phyloP scores from a whole-genome alignment of 2,113 vertebrate genomes.

The Puffinus mauretanicus region DNA sequence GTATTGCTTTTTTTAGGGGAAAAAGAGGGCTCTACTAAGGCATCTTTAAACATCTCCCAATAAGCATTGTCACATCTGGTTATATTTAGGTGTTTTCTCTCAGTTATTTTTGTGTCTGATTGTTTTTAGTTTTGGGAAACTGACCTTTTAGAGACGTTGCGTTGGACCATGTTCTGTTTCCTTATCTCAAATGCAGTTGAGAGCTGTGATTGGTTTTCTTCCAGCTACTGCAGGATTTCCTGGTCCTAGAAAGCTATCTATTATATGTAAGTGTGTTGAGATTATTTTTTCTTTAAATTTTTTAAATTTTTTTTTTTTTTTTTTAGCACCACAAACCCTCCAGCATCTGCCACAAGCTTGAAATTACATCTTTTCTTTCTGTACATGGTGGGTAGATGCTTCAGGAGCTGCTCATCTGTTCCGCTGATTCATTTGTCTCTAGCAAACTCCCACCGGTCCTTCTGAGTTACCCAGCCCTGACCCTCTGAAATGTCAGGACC shows the following conservation, averaged over 20 bases:
- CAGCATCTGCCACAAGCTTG: slow-evolving; percentile 36
- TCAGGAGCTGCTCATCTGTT: slow-evolving; percentile 20
- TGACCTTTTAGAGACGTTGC: neutral
- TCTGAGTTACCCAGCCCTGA: neutral
- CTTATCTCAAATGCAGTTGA: neutral
- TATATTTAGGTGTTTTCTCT: slow-evolving; percentile 10
- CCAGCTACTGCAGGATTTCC: slow-evolving; percentile 37
- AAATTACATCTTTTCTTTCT: neutral
- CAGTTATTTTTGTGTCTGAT: neutral
- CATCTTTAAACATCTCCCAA: neutral
- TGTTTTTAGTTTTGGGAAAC: neutral
- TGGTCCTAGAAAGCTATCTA: slow-evolving; percentile 17
- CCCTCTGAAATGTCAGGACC: neutral
- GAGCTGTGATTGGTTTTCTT: neutral
- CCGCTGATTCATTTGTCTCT: neutral
- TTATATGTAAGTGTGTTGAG: neutral
- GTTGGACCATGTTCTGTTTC: neutral
- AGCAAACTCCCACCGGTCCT: neutral
- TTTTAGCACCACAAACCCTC: slow-evolving; percentile 18
- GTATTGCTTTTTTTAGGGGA: neutral
- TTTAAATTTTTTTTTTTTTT: neutral
- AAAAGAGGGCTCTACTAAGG: neutral
- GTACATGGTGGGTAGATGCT: neutral
- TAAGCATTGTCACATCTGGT: neutral
- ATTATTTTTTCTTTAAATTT: neutral